These are phyloP conservation scores for Chymomyza procnemis DNA, from an alignment of 2,888 invertebrate genomes.

Conservation along the genomic window DNA sequence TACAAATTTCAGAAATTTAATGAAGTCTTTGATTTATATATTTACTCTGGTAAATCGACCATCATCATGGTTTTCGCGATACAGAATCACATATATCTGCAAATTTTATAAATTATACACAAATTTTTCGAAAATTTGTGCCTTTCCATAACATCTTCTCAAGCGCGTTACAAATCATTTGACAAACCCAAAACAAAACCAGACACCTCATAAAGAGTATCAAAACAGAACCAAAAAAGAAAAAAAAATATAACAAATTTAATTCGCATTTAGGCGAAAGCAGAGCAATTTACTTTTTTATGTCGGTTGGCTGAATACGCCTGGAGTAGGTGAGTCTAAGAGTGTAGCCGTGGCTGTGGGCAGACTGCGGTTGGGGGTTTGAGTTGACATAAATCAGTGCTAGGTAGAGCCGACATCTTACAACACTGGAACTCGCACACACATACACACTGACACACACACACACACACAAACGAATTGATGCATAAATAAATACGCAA, in stretches of 20 bases:
- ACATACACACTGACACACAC: background rate
- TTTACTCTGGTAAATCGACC: too few species aligned
- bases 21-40: too few species aligned
- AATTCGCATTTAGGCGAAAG: slow-evolving; percentile 58
- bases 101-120: too few species aligned
- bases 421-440: background rate
- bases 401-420: slow-evolving; percentile 4
- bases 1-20: too few species aligned
- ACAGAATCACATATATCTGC: too few species aligned
- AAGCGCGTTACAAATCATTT: too few species aligned
- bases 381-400: slow-evolving; percentile 66
- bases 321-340: too few species aligned
- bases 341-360: background rate
- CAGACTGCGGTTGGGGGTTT: background rate
- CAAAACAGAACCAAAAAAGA: background rate
- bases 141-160: too few species aligned
- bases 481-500: slow-evolving; percentile 63
- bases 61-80: too few species aligned
- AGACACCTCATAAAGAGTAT: background rate
- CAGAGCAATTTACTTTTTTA: slow-evolving; percentile 4
- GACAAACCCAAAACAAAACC: background rate
- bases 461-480: slow-evolving; percentile 44
- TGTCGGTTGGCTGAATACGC: background rate
- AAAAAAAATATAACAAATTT: slow-evolving; percentile 46
- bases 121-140: too few species aligned